Conservation (phyloP, 2,888 invertebrate species). For the Stenotaenia linearis region DNA sequence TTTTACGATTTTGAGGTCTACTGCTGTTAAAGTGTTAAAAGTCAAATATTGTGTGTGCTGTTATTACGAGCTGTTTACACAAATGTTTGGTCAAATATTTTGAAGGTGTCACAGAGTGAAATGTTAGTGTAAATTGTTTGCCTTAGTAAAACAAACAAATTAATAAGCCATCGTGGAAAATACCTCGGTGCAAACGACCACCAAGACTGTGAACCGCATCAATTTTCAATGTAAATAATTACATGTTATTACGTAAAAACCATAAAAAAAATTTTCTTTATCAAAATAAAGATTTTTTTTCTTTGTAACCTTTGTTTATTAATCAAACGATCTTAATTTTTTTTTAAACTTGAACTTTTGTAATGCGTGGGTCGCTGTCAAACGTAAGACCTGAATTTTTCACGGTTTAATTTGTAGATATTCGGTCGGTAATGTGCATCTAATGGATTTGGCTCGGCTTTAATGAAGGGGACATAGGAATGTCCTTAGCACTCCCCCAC, state of each 20-base stretch:
- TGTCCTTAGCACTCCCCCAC: slow-evolving; percentile 9
- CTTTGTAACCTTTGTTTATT: too few relatives aligned
- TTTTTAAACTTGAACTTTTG: neutral
- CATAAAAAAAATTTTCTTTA: too few relatives aligned
- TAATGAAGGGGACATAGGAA: slow-evolving; percentile 18
- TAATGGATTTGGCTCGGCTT: neutral
- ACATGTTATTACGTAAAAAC: neutral
- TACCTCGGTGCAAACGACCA: neutral
- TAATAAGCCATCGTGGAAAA: neutral
- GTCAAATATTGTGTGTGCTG: neutral
- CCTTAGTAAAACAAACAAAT: neutral
- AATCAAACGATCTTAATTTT: neutral
- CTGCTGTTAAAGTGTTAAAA: neutral
- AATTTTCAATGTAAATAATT: neutral
- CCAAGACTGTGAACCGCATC: neutral
- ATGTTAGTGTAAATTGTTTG: neutral
- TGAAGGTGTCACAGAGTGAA: neutral
- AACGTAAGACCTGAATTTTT: neutral
- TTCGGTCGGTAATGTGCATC: neutral
- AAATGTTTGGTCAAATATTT: neutral
- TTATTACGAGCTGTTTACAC: neutral
- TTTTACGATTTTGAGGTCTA: neutral
- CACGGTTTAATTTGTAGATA: slow-evolving; percentile 2
- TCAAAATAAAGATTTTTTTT: too few relatives aligned
- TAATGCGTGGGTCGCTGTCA: neutral